These are phyloP conservation scores for Oreochromis niloticus DNA, from an alignment of 2,113 vertebrate species.

Conservation along the genomic window DNA sequence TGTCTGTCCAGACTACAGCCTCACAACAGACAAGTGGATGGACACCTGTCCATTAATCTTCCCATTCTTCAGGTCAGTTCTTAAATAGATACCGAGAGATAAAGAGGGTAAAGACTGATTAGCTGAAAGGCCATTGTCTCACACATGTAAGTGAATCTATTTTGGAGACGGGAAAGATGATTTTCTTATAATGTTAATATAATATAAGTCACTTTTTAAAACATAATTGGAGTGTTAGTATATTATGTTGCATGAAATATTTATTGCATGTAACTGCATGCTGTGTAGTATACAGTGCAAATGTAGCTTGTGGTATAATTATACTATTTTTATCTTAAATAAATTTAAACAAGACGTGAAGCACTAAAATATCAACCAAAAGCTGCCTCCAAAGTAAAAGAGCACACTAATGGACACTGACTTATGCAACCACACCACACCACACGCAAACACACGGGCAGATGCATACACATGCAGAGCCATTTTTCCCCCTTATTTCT, in stretches of 20 bases:
- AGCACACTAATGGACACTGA: neutral
- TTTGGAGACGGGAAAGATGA: rapidly evolving
- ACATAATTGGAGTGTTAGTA: neutral
- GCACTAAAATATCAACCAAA: neutral
- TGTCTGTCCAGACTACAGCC: neutral
- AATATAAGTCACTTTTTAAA: neutral
- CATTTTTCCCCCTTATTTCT: conserved; percentile 24
- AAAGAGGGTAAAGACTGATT: conserved; percentile 64
- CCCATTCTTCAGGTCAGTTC: conserved; percentile 23
- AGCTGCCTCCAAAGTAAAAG: neutral
- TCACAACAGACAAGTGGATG: neutral
- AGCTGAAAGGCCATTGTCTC: conserved; percentile 21
- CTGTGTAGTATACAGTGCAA: neutral
- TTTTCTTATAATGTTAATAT: neutral
- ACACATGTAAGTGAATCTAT: neutral
- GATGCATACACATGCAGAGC: conserved; percentile 2
- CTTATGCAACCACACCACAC: neutral
- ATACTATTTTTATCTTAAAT: neutral
- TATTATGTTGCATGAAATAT: neutral
- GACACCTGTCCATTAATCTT: conserved; percentile 24
- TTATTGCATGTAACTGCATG: neutral
- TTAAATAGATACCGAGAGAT: conserved; percentile 26
- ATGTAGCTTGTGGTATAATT: neutral
- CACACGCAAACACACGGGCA: neutral
- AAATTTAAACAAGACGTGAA: neutral